These are phyloP conservation scores for Vulpes ferrilata DNA, from an alignment of 2,113 vertebrate species.

Conservation along the genomic window DNA sequence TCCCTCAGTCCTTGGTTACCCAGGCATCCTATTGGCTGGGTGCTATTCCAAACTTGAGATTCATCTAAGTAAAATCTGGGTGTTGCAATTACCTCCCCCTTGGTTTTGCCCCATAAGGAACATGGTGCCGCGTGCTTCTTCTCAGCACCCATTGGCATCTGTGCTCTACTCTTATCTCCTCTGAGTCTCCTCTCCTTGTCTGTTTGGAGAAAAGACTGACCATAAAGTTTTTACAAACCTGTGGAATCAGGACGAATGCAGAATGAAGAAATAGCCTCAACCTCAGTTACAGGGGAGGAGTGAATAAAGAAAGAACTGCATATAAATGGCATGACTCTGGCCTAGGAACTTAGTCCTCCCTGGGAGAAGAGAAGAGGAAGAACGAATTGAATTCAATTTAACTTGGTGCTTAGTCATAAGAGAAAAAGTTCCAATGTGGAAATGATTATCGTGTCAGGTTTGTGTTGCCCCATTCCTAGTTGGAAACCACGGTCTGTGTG, in stretches of 20 bases:
- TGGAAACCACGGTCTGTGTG: not conserved
- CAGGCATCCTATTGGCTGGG: not conserved
- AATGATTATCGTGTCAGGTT: not conserved
- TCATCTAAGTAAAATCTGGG: not conserved
- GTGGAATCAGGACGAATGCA: not conserved
- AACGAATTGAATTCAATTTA: not conserved
- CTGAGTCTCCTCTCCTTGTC: not conserved
- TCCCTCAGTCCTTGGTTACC: not conserved
- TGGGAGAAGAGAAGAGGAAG: not conserved
- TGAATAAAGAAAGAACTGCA: not conserved
- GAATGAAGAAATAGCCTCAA: not conserved
- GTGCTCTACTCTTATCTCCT: not conserved
- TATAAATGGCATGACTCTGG: not conserved
- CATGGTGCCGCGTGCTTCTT: not conserved
- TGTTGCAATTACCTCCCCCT: not conserved
- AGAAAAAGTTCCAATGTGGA: conserved; percentile 12
- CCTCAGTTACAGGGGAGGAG: not conserved
- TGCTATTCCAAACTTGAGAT: not conserved
- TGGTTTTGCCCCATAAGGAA: not conserved
- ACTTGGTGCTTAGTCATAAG: not conserved
- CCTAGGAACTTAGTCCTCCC: not conserved
- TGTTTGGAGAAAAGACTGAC: not conserved
- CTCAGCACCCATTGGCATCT: not conserved
- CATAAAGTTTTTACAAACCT: not conserved
- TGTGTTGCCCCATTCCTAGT: not conserved